Percentiles rank a stretch among this genome's conserved stretches.
Conservation (phyloP, 2,797 vertebrate genomes). For the Anniella stebbinsi region DNA sequence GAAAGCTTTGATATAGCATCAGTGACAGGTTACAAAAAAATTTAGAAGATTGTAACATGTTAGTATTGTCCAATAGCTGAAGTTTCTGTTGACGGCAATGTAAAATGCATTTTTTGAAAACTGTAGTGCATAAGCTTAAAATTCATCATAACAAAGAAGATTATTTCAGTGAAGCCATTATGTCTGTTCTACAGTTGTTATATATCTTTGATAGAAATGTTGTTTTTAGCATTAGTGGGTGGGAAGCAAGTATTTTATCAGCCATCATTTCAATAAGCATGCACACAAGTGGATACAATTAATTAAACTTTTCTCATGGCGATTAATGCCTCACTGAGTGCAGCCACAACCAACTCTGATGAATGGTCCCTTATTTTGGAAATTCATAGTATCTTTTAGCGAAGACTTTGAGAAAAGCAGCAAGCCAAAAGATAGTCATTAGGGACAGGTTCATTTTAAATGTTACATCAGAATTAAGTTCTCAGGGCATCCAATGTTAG, state of each 20-base stretch:
- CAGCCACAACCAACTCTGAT: neutral
- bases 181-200: neutral
- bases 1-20: neutral
- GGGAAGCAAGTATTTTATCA: neutral
- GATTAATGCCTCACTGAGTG: neutral
- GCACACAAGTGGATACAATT: neutral
- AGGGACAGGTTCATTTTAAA: neutral
- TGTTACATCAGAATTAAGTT: neutral
- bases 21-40: neutral
- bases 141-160: neutral
- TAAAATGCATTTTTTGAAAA: neutral
- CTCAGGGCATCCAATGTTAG: neutral
- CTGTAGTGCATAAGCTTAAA: neutral
- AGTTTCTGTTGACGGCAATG: neutral
- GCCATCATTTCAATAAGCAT: neutral
- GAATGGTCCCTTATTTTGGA: too few species aligned
- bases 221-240: neutral
- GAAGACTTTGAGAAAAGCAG: neutral
- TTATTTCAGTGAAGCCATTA: neutral
- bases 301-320: neutral
- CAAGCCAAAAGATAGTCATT: neutral
- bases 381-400: neutral
- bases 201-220: neutral
- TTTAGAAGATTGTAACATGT: neutral
- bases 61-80: neutral